A percentile compares a stretch with the other conserved stretches of the same genome.
phyloP scores from a whole-genome alignment of 2,888 invertebrate genomes.

The Aethes cnicana region DNA sequence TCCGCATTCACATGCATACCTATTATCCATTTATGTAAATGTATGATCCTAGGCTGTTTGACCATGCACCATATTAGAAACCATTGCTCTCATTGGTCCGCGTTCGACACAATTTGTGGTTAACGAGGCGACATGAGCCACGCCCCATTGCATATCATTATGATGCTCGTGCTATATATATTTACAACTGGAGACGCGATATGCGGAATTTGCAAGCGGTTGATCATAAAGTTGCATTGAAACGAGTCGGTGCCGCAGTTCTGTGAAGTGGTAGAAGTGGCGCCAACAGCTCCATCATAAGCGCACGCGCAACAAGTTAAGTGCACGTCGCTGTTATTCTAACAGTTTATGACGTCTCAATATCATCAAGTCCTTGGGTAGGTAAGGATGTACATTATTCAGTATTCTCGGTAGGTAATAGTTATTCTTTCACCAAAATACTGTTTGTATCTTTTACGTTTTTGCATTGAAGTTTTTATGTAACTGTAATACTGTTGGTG shows the following conservation, averaged over 20 bases:
- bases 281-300: constrained; percentile 71
- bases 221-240: constrained; percentile 72
- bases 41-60: too few relatives aligned
- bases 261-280: constrained; percentile 73
- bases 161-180: too few relatives aligned
- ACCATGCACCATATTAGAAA: too few relatives aligned
- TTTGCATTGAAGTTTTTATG: constrained; percentile 12
- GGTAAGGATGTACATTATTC: too few relatives aligned
- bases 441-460: constrained; percentile 22
- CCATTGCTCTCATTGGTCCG: too few relatives aligned
- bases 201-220: constrained; percentile 60
- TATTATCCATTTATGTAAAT: too few relatives aligned
- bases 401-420: too few relatives aligned
- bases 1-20: too few relatives aligned
- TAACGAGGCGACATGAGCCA: too few relatives aligned
- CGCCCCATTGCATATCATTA: too few relatives aligned
- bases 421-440: constrained; percentile 20
- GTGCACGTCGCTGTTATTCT: constrained; percentile 36
- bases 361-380: constrained; percentile 59
- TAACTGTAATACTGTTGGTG: too few relatives aligned
- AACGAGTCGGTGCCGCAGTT: constrained; percentile 75
- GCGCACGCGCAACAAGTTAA: constrained; percentile 45
- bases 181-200: constrained; percentile 53
- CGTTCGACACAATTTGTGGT: too few relatives aligned
- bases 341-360: constrained; percentile 46